Evolutionary conservation across 2,797 vertebrate genomes (phyloP), one percentile per base, ranked within the genome.

Genomic region (Coranthus polyacanthus): DNA sequence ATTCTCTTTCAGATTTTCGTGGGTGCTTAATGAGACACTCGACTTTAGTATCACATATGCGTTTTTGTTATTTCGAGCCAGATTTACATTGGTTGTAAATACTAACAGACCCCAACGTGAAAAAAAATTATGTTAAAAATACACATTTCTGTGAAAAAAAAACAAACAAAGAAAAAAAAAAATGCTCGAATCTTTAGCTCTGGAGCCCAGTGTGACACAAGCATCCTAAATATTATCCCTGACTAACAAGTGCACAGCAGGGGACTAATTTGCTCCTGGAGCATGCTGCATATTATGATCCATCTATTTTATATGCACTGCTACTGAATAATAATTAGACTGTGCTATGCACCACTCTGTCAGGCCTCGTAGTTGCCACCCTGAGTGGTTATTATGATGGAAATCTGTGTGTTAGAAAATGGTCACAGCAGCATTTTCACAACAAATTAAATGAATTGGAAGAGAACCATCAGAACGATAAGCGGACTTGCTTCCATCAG

Each of bases 291-390:
- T 39, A 73, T 70, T 75, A 62, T 29, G 4, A 76, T 61, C 26
- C 36, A 44, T 79, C 55, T 42, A 68, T 53, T 65, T 53, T 44
- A 39, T 42, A 43, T 49, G 37, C 36, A 60, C 49, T 44, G 39
- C 51, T 42, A 24, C 34, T 42, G 52, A 75, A 65, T 67, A 57
- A 72, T 69, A 60, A 68, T 29, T 43, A 57, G n/a, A 22, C 57
- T 41, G 61, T 58, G 53, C 49, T 72, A 63, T 54, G 46, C 38
- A 47, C 10, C 55, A 45, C 38, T 67, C 79, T 45, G 39, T 67
- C 20, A 36, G 47, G 24, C 41, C 45, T 72, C 21, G 34, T 22
- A 12, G 10, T 62, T 37, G 21, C 51, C 56, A 59, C 49, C 39
- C n/a, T 44, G 9, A 69, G 17, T 22, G 20, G 49, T 21, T 68